A percentile compares a stretch with the other conserved stretches of the same genome.
Conservation (phyloP, 2,888 invertebrate genomes). For the Strigamia maritima region DNA sequence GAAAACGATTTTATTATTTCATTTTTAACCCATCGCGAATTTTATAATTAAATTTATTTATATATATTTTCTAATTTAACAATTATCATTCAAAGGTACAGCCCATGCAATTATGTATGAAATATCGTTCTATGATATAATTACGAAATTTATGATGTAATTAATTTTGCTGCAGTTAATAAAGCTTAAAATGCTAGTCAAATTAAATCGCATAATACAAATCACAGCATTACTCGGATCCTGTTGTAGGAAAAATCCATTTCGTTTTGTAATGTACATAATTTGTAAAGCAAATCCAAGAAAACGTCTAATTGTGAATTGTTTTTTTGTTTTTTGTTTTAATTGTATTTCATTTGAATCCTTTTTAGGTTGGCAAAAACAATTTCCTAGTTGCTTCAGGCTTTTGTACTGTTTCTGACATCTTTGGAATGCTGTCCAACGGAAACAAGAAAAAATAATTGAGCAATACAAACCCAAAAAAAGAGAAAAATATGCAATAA, state of each 20-base stretch:
- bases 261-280: not conserved
- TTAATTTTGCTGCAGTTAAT: constrained; percentile 1
- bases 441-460: constrained; percentile 13
- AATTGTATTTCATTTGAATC: not conserved
- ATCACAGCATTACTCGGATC: not conserved
- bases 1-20: constrained; percentile 1
- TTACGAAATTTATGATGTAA: constrained; percentile 27
- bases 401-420: constrained; percentile 29
- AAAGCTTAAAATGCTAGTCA: not conserved
- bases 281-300: not conserved
- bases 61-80: not conserved
- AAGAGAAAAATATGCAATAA: not conserved
- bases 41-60: not conserved
- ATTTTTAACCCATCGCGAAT: not conserved
- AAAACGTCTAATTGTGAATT: not conserved
- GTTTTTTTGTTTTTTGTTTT: not conserved
- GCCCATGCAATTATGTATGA: constrained; percentile 3
- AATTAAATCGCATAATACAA: not conserved
- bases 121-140: constrained; percentile 18
- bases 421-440: constrained; percentile 25
- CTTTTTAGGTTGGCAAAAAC: constrained; percentile 9
- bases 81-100: not conserved
- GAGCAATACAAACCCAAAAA: constrained; percentile 2
- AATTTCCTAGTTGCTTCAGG: constrained; percentile 26
- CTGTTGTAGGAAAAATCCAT: not conserved